These are phyloP conservation scores for Epinotia bilunana DNA, from an alignment of 2,888 invertebrate species.

Conservation along the genomic window DNA sequence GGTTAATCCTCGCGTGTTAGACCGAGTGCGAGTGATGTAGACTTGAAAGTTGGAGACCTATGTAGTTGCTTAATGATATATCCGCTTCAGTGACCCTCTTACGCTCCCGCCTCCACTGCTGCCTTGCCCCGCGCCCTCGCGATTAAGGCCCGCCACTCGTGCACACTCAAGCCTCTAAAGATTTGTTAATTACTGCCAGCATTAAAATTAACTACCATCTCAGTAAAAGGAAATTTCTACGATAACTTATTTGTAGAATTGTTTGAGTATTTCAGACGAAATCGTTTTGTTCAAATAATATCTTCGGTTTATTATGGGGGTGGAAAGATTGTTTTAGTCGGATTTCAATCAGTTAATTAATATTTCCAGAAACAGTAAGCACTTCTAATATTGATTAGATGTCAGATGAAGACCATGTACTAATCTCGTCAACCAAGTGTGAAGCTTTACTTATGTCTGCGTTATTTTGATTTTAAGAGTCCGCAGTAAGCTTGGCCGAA, in stretches of 20 bases:
- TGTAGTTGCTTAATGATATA: no score
- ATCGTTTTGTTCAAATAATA: slow-evolving; percentile 6
- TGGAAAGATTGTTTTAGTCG: neutral
- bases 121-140: slow-evolving; percentile 52
- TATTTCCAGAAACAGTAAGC: no score
- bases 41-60: no score
- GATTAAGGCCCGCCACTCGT: slow-evolving; percentile 69
- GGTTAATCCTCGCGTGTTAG: no score
- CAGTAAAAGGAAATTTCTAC: slow-evolving; percentile 59
- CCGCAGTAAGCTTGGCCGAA: no score
- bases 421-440: no score
- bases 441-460: no score
- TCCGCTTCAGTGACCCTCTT: slow-evolving; percentile 15
- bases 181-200: slow-evolving; percentile 80
- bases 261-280: slow-evolving; percentile 5
- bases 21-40: no score
- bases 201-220: slow-evolving; percentile 78
- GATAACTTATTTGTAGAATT: slow-evolving; percentile 48
- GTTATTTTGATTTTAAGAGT: no score
- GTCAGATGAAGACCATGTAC: no score
- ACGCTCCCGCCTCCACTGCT: slow-evolving; percentile 48
- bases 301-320: slow-evolving; percentile 2
- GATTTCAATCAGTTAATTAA: neutral
- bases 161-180: slow-evolving; percentile 76
- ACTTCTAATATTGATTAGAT: neutral